phyloP scores from a whole-genome alignment of 1,140 invertebrate genomes.

The Trichonephila inaurata region DNA sequence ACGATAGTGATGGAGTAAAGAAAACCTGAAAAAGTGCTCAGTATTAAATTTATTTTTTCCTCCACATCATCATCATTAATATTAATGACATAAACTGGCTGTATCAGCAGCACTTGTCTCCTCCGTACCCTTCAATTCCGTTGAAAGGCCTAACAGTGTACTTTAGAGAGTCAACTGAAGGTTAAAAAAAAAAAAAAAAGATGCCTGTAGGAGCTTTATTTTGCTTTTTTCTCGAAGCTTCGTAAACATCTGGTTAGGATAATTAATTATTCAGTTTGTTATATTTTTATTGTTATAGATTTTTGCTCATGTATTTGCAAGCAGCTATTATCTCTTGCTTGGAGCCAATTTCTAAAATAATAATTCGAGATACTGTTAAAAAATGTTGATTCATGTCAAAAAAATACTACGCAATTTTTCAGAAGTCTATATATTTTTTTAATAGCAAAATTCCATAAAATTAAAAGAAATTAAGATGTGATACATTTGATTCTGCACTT shows the following conservation, averaged over 20 bases:
- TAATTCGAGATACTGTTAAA: too few relatives aligned
- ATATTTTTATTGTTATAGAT: too few relatives aligned
- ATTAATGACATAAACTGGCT: not conserved
- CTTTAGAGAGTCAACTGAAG: not conserved
- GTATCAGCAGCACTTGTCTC: not conserved
- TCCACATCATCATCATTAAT: constrained; percentile 32
- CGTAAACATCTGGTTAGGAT: not conserved
- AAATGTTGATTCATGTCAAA: too few relatives aligned
- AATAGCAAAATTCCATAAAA: too few relatives aligned
- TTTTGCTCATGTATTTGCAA: too few relatives aligned
- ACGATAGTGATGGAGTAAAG: not conserved
- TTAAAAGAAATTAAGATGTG: too few relatives aligned
- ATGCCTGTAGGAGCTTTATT: not conserved
- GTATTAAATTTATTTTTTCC: constrained; percentile 6
- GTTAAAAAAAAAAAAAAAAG: not conserved
- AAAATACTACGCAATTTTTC: too few relatives aligned
- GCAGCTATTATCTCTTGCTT: too few relatives aligned
- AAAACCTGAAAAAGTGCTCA: not conserved
- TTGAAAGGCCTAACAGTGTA: not conserved
- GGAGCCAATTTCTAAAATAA: too few relatives aligned
- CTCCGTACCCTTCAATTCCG: not conserved
- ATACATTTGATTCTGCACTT: too few relatives aligned
- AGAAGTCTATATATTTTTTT: too few relatives aligned
- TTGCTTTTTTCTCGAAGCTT: not conserved
- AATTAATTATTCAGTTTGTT: not conserved